Evolutionary conservation across 2,113 vertebrate species (phyloP).

Genomic region (Podarcis muralis): DNA sequence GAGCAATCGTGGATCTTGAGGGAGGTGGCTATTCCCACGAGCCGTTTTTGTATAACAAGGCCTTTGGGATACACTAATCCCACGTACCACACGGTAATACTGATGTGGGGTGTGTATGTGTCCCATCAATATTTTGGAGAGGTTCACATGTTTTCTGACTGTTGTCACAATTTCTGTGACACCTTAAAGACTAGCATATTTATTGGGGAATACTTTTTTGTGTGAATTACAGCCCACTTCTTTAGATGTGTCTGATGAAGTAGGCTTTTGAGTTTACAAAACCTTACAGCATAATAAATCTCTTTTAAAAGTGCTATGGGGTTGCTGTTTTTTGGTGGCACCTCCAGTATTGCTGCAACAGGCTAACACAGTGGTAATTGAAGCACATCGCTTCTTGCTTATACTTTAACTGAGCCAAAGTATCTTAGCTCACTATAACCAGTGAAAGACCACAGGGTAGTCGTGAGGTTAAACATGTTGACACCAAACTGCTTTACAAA

Average conservation of each 20-base stretch:
- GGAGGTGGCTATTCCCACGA: background rate
- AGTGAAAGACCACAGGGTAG: background rate
- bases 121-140: background rate
- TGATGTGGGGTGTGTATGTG: background rate
- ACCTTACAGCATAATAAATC: background rate
- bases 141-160: background rate
- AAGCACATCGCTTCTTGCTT: background rate
- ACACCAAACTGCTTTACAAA: background rate
- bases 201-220: background rate
- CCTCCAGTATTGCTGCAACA: background rate
- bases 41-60: background rate
- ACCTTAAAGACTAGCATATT: background rate
- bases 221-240: background rate
- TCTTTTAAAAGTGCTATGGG: background rate
- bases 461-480: background rate
- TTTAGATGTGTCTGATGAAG: background rate
- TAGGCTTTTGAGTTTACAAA: background rate
- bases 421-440: background rate
- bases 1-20: background rate
- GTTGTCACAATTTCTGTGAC: background rate
- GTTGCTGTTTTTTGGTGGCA: too few species aligned
- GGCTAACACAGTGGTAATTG: background rate
- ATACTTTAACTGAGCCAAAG: background rate
- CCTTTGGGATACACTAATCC: background rate
- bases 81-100: rapidly evolving